Evolutionary conservation across 2,888 invertebrate genomes (phyloP).

Genomic region (Neria commutata): DNA sequence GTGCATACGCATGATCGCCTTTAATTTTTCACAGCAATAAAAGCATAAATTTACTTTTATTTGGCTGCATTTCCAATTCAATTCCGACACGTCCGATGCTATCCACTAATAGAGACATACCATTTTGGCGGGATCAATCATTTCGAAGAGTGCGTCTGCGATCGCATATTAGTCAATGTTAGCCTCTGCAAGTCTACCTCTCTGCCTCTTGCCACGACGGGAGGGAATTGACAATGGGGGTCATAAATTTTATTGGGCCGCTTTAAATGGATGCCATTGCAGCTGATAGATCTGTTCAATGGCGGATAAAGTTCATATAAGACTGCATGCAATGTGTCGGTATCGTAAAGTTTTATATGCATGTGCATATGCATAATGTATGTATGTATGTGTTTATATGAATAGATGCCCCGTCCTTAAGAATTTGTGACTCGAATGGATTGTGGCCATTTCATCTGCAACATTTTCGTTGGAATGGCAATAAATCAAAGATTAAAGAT

Average conservation of each 20-base stretch:
- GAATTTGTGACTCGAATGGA: conserved; percentile 1
- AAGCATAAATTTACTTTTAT: conserved; percentile 42
- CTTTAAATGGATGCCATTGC: conserved; percentile 2
- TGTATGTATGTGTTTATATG: no score
- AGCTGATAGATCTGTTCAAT: background rate
- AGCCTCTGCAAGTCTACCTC: no score
- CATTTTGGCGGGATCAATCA: conserved; percentile 22
- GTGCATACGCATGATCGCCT: no score
- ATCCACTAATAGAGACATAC: conserved; percentile 51
- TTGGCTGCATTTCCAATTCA: background rate
- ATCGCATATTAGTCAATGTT: no score
- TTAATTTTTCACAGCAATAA: conserved; percentile 50
- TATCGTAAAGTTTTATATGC: background rate
- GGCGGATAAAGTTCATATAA: conserved; percentile 1
- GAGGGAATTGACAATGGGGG: no score
- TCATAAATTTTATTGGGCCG: background rate
- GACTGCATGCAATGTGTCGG: background rate
- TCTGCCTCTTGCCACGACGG: background rate
- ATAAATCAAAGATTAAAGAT: no score
- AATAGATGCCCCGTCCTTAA: no score
- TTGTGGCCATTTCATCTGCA: background rate
- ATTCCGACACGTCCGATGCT: conserved; percentile 30
- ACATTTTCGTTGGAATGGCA: background rate
- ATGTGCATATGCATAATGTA: no score
- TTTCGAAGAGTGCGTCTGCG: background rate